These are phyloP conservation scores for Microctonus brassicae DNA, from an alignment of 2,888 invertebrate species.

Conservation along the genomic window DNA sequence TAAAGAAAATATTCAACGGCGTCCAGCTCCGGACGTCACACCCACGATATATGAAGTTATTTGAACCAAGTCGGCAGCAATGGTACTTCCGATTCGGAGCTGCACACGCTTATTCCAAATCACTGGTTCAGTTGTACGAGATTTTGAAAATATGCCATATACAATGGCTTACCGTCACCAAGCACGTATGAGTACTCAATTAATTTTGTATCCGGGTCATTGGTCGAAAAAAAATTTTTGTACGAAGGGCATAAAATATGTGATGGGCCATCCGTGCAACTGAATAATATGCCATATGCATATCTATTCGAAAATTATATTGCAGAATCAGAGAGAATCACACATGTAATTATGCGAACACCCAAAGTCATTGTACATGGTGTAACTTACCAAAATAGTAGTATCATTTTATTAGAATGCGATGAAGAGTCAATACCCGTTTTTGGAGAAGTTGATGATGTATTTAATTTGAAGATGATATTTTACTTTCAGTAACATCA, in stretches of 20 bases:
- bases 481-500: neutral
- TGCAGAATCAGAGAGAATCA: constrained; percentile 15
- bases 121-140: constrained; percentile 41
- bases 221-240: constrained; percentile 34
- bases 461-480: neutral
- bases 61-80: constrained; percentile 41
- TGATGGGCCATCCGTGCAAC: constrained; percentile 10
- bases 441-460: neutral
- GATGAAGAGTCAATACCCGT: neutral
- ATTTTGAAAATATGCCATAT: constrained; percentile 47
- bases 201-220: constrained; percentile 29
- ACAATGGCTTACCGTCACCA: constrained; percentile 44
- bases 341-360: constrained; percentile 11
- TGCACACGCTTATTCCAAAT: constrained; percentile 37
- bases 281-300: neutral
- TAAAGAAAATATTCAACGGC: no score
- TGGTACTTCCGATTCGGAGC: constrained; percentile 46
- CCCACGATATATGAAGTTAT: constrained; percentile 38
- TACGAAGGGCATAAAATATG: constrained; percentile 34
- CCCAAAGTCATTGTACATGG: constrained; percentile 19
- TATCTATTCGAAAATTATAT: neutral
- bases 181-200: constrained; percentile 37
- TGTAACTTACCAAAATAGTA: neutral
- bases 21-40: no score
- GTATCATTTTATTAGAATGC: constrained; percentile 1